Base-by-base conservation (phyloP, 2,113 vertebrate genomes). In the Calyptommatus sinebrachiatus region DNA sequence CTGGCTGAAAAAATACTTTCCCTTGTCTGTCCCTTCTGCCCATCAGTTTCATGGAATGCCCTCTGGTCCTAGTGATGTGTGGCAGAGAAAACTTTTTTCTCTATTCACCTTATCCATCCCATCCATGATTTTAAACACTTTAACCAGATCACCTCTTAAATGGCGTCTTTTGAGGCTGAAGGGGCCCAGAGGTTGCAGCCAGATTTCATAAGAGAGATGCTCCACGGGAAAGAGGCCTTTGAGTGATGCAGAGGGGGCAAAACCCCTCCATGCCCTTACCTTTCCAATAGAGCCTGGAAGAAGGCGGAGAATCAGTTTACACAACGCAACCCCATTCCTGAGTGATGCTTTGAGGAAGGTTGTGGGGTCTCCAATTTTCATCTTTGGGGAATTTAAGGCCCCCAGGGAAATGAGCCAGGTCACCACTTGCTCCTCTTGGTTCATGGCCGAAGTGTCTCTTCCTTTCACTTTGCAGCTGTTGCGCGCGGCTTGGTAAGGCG, bases 371-470 rank as follows among this genome's bases (percentile, higher is more conserved):
- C 96, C 95, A 78, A 99, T 91, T 62, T 92, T 97, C 94, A 99
- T 99, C 89, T 99, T 99, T 0, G 98, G 98, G 31, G 98, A 99
- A 90, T 98, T 95, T 76, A 99, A 92, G 76, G 99, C 98, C 86
- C 98, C 98, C 62, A 98, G 85, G 0, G 98, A 97, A 87, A 99
- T 99, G 2, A 99, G 96, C 98, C 98, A 99, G 5, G 98, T 99
- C 88, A 99, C 97, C 0, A 94, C 93, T 85, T 95, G 97, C 86
- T 99, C 98, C 92, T 99, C 97, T 77, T 96, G 96, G 94, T 99
- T 99, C 98, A 99, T 99, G 20, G 83, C 20, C 86, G 88, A 82
- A 71, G 76, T 24, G 53, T 86, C 7, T 26, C 24, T 85, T 71
- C 35, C 0, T 10, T 74, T 84, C 3, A 57, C 3, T 7, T 88